phyloP scores from a whole-genome alignment of 2,113 vertebrate species.

The Eidolon helvum region DNA sequence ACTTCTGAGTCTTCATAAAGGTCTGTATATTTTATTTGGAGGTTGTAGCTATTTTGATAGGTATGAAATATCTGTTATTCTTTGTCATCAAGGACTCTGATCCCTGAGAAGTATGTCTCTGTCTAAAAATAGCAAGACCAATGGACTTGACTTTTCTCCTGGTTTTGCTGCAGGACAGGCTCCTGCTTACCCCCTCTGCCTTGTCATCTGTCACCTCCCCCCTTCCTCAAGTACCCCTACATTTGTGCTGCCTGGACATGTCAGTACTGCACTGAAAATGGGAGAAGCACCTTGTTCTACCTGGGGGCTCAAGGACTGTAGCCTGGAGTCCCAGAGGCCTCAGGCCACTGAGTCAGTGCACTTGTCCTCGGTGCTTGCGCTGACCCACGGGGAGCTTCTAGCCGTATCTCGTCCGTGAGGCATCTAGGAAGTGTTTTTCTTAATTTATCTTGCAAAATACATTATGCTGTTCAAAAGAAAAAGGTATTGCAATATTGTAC shows the following conservation, averaged over 20 bases:
- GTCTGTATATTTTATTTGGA: not conserved
- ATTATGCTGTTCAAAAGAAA: not conserved
- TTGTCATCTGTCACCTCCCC: not conserved
- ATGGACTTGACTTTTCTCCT: not conserved
- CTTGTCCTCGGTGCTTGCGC: not conserved
- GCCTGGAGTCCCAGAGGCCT: not conserved
- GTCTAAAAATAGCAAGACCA: not conserved
- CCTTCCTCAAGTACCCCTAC: not conserved
- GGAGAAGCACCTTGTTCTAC: not conserved
- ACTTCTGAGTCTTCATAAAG: not conserved
- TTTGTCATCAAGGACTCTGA: not conserved
- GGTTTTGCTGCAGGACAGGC: not conserved
- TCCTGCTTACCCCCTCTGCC: not conserved
- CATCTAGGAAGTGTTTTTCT: not conserved
- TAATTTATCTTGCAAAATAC: not conserved
- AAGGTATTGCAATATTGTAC: not conserved
- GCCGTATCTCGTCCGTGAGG: not conserved
- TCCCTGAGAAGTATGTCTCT: not conserved
- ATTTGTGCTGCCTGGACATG: not conserved
- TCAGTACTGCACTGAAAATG: not conserved
- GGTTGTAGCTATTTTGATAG: not conserved
- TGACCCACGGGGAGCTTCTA: not conserved
- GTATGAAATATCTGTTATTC: not conserved
- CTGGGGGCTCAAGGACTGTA: not conserved
- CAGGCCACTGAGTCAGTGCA: not conserved